Base-by-base conservation (phyloP, 2,888 invertebrate species). In the Cheiracanthium punctorium region DNA sequence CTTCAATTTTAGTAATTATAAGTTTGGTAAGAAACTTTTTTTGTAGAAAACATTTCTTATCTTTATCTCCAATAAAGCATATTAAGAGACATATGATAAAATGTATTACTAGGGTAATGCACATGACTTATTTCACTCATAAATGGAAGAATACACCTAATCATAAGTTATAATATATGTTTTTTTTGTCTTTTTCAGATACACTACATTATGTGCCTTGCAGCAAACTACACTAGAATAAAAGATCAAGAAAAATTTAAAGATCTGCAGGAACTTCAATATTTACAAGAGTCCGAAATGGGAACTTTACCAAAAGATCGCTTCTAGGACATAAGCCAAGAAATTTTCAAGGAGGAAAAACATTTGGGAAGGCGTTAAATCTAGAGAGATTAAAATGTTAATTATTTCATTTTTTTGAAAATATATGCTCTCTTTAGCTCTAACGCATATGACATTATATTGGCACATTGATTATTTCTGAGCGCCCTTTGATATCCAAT, bases 161-260 rank as follows among this genome's bases (percentile, higher is more conserved):
- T n/a, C n/a, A n/a, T n/a, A n/a, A n/a, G n/a, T n/a, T 37, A 37
- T 28, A 10, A 64, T 1, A 17, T 20, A 0, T 58, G 24, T 30
- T 43, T 65, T 80, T 10, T 73, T 67, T 84, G 52, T 88, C 64
- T 65, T 33, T 91, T 91, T 20, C 89, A 88, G 88, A 95, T 94
- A 20, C 97, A 98, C 91, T 98, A 97, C 91, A 92, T 98, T 89
- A 97, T 98, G 96, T 97, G 98, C 91, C 93, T 98, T 82, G 95
- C 98, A 0, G 97, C 98, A 0, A 98, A 98, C 91, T 98, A 98
- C 91, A 97, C 98, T 10, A 97, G 98, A 91, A 97, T 98, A 90
- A 94, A 97, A 82, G 98, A 97, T 90, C 97, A 97, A 91, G 97
- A 97, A 91, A 97, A 97, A 91, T 96, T 97, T 92, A 96, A 97